These are phyloP conservation scores for Brachyopa scutellaris DNA, from an alignment of 2,888 invertebrate species.

Conservation along the genomic window DNA sequence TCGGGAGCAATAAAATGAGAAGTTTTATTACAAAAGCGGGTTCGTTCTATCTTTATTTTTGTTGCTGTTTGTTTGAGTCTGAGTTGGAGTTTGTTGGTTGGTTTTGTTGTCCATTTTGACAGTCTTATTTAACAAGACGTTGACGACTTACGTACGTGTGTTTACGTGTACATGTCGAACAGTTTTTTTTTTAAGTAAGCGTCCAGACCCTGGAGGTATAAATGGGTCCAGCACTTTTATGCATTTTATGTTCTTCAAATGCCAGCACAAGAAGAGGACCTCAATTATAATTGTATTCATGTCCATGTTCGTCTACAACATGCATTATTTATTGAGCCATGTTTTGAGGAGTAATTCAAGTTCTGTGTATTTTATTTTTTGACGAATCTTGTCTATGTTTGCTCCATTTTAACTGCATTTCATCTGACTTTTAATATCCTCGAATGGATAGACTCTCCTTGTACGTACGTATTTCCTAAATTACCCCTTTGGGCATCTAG, in stretches of 20 bases:
- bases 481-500: too few species aligned
- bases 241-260: constrained; percentile 16
- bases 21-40: constrained; percentile 59
- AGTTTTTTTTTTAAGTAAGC: constrained; percentile 17
- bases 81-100: too few species aligned
- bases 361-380: too few species aligned
- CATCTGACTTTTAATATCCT: too few species aligned
- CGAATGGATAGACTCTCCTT: too few species aligned
- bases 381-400: too few species aligned
- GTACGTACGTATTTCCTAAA: too few species aligned
- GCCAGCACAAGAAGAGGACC: not conserved
- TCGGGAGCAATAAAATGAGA: constrained; percentile 57
- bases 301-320: too few species aligned
- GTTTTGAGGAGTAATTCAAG: not conserved
- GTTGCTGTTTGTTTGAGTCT: constrained; percentile 17
- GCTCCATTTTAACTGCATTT: not conserved
- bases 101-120: too few species aligned
- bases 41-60: not conserved
- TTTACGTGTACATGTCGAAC: constrained; percentile 54
- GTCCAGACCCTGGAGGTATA: not conserved
- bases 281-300: not conserved
- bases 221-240: not conserved
- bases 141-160: constrained; percentile 46
- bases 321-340: not conserved
- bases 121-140: constrained; percentile 49